phyloP scores from a whole-genome alignment of 2,113 vertebrate genomes.

The Ammospiza nelsoni region DNA sequence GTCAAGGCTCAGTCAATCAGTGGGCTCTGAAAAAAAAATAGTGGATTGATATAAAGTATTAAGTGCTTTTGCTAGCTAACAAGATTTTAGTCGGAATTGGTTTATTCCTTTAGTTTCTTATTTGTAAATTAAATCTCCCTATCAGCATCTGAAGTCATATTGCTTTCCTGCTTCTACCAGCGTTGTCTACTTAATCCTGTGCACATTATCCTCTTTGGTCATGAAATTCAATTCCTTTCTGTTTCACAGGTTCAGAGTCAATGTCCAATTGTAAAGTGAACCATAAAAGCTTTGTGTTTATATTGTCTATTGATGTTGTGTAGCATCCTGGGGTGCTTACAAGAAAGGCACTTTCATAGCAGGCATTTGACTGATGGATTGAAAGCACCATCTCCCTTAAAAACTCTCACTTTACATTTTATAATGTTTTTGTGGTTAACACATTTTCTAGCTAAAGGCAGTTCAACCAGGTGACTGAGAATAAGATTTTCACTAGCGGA shows the following conservation, averaged over 20 bases:
- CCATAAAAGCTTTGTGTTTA: slow-evolving; percentile 55
- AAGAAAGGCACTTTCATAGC: slow-evolving; percentile 36
- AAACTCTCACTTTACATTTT: slow-evolving; percentile 1
- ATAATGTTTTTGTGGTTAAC: slow-evolving; percentile 54
- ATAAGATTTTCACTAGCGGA: neutral
- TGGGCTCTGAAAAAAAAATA: slow-evolving; percentile 55
- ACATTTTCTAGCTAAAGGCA: slow-evolving; percentile 21
- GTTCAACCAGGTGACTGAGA: slow-evolving; percentile 19
- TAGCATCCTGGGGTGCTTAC: slow-evolving; percentile 50
- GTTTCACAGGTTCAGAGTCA: slow-evolving; percentile 58
- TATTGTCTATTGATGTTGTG: slow-evolving; percentile 33
- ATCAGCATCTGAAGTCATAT: neutral
- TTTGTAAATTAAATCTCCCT: slow-evolving; percentile 26
- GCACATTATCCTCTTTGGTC: slow-evolving; percentile 21
- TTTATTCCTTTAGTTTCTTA: slow-evolving; percentile 19
- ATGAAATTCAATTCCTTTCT: slow-evolving; percentile 58
- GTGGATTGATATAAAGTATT: slow-evolving; percentile 40
- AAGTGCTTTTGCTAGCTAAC: slow-evolving; percentile 14
- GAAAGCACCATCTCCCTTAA: slow-evolving; percentile 31
- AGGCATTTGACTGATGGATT: slow-evolving; percentile 50
- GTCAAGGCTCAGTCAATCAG: neutral
- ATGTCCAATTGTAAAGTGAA: slow-evolving; percentile 58
- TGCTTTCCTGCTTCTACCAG: slow-evolving; percentile 10
- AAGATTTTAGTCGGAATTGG: slow-evolving; percentile 24
- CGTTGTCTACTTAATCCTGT: slow-evolving; percentile 23